These are phyloP conservation scores for Chrysina gloriosa DNA, from an alignment of 2,888 invertebrate species.

Conservation along the genomic window DNA sequence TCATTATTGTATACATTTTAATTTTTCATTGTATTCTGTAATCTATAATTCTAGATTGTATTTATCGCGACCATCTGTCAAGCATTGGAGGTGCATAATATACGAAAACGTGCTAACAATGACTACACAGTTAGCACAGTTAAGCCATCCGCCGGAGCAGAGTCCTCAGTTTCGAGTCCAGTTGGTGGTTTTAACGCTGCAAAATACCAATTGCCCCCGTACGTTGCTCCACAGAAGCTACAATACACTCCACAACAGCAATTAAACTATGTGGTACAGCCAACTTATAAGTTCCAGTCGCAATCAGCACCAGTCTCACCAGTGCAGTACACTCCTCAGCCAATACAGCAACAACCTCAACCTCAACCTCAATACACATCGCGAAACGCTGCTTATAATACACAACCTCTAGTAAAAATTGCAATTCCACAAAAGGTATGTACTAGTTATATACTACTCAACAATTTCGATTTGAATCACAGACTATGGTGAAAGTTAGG, in stretches of 20 bases:
- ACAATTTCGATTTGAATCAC: no score
- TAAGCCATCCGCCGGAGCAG: conserved; percentile 45
- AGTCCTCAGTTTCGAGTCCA: conserved; percentile 42
- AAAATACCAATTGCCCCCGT: conserved; percentile 28
- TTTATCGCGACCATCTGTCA: conserved; percentile 26
- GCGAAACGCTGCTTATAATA: conserved; percentile 43
- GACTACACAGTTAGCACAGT: conserved; percentile 42
- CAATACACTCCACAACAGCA: conserved; percentile 39
- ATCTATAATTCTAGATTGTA: conserved; percentile 30
- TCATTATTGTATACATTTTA: no score
- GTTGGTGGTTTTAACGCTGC: background rate
- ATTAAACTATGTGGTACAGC: conserved; percentile 40
- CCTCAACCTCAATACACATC: conserved; percentile 44
- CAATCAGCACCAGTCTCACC: conserved; percentile 33
- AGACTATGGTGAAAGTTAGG: no score
- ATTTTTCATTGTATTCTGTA: no score
- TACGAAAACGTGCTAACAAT: conserved; percentile 37
- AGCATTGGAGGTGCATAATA: conserved; percentile 7
- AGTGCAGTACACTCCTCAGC: conserved; percentile 43
- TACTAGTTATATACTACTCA: no score
- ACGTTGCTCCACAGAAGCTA: conserved; percentile 16
- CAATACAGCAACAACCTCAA: conserved; percentile 46
- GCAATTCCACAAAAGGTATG: conserved; percentile 34
- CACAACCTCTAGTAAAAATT: conserved; percentile 33
- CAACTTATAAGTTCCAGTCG: conserved; percentile 32